Evolutionary conservation across 2,888 invertebrate species (phyloP).

Genomic region (Eledone cirrhosa): DNA sequence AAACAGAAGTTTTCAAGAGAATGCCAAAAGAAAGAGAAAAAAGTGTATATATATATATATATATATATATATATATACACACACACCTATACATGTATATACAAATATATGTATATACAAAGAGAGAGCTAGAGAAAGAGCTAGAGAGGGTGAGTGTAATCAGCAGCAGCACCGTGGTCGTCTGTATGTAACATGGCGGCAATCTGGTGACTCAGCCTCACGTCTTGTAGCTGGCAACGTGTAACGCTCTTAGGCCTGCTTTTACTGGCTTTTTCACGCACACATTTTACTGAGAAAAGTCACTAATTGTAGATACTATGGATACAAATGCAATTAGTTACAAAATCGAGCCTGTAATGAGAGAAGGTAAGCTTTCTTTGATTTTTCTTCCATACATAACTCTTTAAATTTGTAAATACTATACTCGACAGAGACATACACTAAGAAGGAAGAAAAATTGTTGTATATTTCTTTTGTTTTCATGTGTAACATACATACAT

Average conservation of each 20-base stretch:
- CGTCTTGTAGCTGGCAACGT: slow-evolving; percentile 14
- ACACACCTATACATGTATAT: too few relatives aligned
- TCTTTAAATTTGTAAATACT: too few relatives aligned
- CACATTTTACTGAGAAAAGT: neutral
- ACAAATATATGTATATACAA: too few relatives aligned
- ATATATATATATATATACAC: neutral
- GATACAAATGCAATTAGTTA: slow-evolving; percentile 21
- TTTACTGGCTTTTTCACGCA: slow-evolving; percentile 10
- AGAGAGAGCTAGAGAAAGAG: neutral
- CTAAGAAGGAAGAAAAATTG: too few relatives aligned
- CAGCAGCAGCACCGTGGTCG: neutral
- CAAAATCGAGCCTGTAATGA: neutral
- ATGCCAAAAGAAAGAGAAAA: neutral
- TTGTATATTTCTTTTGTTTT: too few relatives aligned
- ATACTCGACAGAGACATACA: too few relatives aligned
- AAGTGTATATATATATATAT: neutral
- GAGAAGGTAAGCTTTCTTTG: slow-evolving; percentile 7
- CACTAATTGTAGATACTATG: slow-evolving; percentile 16
- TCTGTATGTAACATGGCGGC: neutral
- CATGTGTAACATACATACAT: too few relatives aligned
- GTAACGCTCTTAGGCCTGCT: neutral
- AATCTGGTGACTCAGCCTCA: neutral
- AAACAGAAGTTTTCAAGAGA: neutral
- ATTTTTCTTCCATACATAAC: too few relatives aligned
- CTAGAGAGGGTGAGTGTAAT: neutral